A percentile compares a stretch with the other conserved stretches of the same genome.
These are phyloP conservation scores for Sarcophilus harrisii DNA, from an alignment of 2,797 vertebrate species.

Conservation along the genomic window DNA sequence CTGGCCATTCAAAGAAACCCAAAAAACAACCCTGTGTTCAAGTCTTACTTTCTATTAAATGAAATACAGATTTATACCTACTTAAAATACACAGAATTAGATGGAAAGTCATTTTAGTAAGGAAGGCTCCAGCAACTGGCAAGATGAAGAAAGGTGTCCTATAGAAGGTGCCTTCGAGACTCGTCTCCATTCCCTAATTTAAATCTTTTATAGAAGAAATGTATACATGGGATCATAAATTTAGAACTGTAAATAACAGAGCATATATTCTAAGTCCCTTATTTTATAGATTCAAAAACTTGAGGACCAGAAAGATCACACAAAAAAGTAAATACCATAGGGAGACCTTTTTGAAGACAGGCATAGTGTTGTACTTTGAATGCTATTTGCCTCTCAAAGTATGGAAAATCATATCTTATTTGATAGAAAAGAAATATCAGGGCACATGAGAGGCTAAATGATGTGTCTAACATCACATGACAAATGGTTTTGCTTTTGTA, in stretches of 20 bases:
- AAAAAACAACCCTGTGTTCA: neutral
- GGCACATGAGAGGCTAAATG: neutral
- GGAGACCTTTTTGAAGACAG: neutral
- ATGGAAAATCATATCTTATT: neutral
- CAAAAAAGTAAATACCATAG: neutral
- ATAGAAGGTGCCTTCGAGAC: neutral
- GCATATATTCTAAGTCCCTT: neutral
- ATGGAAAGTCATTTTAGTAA: neutral
- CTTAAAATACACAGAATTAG: neutral
- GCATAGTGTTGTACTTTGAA: neutral
- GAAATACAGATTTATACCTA: neutral
- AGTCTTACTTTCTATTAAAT: neutral
- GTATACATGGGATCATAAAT: neutral
- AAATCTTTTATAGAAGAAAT: neutral
- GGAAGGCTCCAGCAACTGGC: neutral
- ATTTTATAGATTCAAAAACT: neutral
- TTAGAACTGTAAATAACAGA: neutral
- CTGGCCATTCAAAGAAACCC: neutral
- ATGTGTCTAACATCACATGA: neutral
- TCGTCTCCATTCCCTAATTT: neutral
- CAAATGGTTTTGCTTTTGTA: neutral
- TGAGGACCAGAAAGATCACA: neutral
- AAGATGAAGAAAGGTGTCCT: neutral
- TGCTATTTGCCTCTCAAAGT: neutral
- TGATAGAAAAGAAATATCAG: neutral